Percentiles rank a stretch among this genome's conserved stretches.
These are phyloP conservation scores for Ceyx erithaca DNA, from an alignment of 2,797 vertebrate genomes.

Conservation along the genomic window DNA sequence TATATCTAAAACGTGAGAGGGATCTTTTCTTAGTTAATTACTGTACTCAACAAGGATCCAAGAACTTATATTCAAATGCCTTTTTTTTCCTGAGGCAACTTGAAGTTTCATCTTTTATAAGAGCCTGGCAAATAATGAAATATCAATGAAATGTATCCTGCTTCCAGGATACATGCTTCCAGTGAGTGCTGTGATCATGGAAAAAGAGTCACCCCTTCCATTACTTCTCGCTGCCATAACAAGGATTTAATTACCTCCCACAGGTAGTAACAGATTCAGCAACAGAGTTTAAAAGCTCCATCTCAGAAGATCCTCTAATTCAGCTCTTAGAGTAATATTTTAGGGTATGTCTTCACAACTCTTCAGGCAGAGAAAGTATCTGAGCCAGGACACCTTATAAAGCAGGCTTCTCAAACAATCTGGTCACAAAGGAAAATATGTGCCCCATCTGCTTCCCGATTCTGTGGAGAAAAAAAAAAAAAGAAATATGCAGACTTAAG, in stretches of 20 bases:
- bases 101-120: background rate
- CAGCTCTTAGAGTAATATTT: background rate
- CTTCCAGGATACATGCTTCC: background rate
- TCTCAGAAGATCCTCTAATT: background rate
- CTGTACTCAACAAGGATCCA: background rate
- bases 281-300: background rate
- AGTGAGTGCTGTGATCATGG: background rate
- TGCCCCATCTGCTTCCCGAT: background rate
- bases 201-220: background rate
- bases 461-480: background rate
- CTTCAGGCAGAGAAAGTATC: background rate
- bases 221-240: background rate
- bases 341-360: background rate
- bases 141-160: background rate
- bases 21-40: background rate
- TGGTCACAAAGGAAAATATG: background rate
- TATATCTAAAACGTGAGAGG: background rate
- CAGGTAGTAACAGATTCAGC: background rate
- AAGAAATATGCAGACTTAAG: background rate
- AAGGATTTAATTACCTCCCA: background rate
- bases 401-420: background rate
- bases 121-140: background rate
- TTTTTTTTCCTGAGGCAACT: background rate
- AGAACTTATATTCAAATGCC: background rate
- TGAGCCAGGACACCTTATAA: background rate